Evolutionary conservation across 2,797 vertebrate species (phyloP), one percentile per base, ranked within the genome.

Genomic region (Alosa sapidissima): DNA sequence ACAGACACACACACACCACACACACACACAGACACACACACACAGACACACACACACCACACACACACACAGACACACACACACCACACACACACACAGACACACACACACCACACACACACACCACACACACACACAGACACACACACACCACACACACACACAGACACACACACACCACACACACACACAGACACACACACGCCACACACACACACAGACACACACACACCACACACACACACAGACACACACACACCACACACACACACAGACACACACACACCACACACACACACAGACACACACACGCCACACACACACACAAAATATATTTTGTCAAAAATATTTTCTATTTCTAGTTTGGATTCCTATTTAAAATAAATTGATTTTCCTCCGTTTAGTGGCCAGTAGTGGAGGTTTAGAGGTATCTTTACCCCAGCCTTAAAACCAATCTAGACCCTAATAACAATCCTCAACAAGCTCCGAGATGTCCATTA

Each of bases 181-280:
- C 55, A 58, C 21, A 16, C 60, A 65, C 60, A 65, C 60, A 65
- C 60, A 68, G 28, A 68, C 28, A 68, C 28, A 68, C 62, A 68
- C 62, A 68, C 65, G 36, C 65, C 62, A 68, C 62, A 68, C 33
- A 41, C 28, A 36, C 28, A 36, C 28, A 72, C 28, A 36, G n/a
- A n/a, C n/a, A n/a, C n/a, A n/a, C n/a, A n/a, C n/a, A n/a, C n/a
- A n/a, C n/a, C n/a, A n/a, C n/a, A n/a, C n/a, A n/a, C n/a, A n/a
- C n/a, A n/a, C n/a, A n/a, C n/a, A n/a, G n/a, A n/a, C n/a, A n/a
- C n/a, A 89, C 72, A 83, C 87, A 58, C 11, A 21, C 52, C 91
- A 84, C 54, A 58, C 10, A 58, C 60, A 62, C 60, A 62, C 60
- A 62, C 60, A 62, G 19, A 62, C 60, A 86, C 83, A 88, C n/a